Base-by-base conservation (phyloP, 37 sponge, comb jelly and placozoan species). In the Tethya wilhelma region DNA sequence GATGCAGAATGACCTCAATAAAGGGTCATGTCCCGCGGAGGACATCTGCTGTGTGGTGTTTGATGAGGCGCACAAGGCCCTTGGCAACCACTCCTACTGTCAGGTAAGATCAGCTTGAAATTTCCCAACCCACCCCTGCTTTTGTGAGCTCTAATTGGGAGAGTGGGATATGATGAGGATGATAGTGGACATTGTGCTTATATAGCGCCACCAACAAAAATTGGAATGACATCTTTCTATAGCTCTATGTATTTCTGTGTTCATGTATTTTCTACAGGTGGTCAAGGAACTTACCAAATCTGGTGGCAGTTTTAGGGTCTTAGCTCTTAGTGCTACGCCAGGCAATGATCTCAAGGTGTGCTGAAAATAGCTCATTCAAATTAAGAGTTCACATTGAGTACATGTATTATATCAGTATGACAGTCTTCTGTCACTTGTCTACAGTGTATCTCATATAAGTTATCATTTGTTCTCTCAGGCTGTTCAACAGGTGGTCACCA, bases 1-100 rank as follows among this genome's bases (percentile, higher is more conserved):
- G 45, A 71, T 98, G 80, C 99, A 98, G 86, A 98, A 98, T 94
- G 99, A 98, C 59, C 77, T 98, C 12, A 44, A 79, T 23, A 72
- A 84, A 58, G 91, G 89, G 9, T 40, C 89, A 22, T 98, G 97
- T 79, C 90, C 89, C 3, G 97, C 97, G 1, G 59, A 46, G 31
- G 82, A 85, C 8, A 67, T 98, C n/a, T 80, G 79, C n/a, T 92
- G 95, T 73, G 75, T 96, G 20, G 99, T 98, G 60, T 87, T 98
- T 77, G 99, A 98, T 45, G 99, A 98, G 72, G 99, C 99, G n/a
- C 99, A 98, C 81, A 91, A 92, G 68, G 99, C 99, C 2, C 87
- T 94, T 17, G 99, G 99, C 9, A 98, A 96, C 84, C 93, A 98
- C 56, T 84, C 99, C 42, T 98, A 98, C 79, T 94, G 92, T 38